These are phyloP conservation scores for Buphagus erythrorhynchus DNA, from an alignment of 2,797 vertebrate species.

Conservation along the genomic window DNA sequence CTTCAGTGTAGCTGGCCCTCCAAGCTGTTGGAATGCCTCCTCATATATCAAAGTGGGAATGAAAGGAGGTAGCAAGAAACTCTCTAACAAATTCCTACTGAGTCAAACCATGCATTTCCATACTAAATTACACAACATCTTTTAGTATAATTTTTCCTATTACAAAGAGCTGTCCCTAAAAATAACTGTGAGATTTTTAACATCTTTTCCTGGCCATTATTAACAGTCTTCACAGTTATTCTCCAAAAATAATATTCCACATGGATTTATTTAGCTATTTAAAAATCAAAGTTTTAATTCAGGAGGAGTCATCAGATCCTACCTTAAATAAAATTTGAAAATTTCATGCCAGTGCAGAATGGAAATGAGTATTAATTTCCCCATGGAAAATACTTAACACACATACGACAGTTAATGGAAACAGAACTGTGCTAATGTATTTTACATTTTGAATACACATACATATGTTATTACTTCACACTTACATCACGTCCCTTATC, in stretches of 20 bases:
- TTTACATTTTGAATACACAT: slow-evolving; percentile 29
- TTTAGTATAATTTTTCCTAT: slow-evolving; percentile 6
- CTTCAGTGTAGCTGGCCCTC: neutral
- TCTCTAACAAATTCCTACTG: slow-evolving; percentile 11
- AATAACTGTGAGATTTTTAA: slow-evolving; percentile 1
- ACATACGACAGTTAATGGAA: slow-evolving; percentile 44
- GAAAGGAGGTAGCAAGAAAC: slow-evolving; percentile 30
- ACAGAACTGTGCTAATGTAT: slow-evolving; percentile 25
- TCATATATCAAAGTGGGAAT: slow-evolving; percentile 21
- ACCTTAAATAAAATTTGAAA: slow-evolving; percentile 6
- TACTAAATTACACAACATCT: neutral
- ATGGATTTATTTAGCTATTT: slow-evolving; percentile 4
- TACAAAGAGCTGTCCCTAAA: slow-evolving; percentile 14
- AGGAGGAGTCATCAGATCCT: neutral
- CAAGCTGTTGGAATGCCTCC: neutral
- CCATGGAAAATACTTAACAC: slow-evolving; percentile 31
- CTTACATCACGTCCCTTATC: slow-evolving; percentile 35
- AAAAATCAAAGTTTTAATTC: slow-evolving; percentile 27
- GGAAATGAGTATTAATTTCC: slow-evolving; percentile 33
- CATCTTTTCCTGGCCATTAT: neutral
- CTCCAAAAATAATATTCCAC: slow-evolving; percentile 23
- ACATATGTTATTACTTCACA: slow-evolving; percentile 53
- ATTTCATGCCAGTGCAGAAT: neutral
- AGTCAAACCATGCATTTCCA: slow-evolving; percentile 1
- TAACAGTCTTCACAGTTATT: neutral